Percentiles rank a stretch among this genome's conserved stretches.
Evolutionary conservation across 2,797 vertebrate genomes (phyloP).

Genomic region (Gymnocypris eckloni): DNA sequence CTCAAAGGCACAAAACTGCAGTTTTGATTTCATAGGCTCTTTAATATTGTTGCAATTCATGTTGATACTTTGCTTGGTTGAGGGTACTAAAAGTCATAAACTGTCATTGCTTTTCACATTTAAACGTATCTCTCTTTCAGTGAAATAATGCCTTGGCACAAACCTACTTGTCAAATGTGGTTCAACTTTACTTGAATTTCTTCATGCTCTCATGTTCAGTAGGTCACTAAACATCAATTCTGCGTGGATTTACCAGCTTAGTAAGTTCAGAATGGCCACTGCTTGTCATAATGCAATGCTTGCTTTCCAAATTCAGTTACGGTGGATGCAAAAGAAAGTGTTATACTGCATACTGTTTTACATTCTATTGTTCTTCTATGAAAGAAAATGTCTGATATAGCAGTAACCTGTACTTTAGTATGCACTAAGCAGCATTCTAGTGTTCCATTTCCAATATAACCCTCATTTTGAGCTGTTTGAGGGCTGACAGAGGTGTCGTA

Average conservation of each 20-base stretch:
- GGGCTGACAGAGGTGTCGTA: background rate
- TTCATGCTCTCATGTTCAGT: slow-evolving; percentile 30
- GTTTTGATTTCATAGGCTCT: background rate
- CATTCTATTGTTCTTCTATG: background rate
- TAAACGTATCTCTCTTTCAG: slow-evolving; percentile 11
- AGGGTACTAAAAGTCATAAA: slow-evolving; percentile 42
- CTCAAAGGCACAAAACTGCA: background rate
- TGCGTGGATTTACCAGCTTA: background rate
- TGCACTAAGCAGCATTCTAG: background rate
- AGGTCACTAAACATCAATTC: background rate
- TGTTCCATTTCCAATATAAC: background rate
- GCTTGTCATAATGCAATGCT: background rate
- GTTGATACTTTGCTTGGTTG: background rate
- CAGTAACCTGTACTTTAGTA: background rate
- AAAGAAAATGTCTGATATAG: background rate
- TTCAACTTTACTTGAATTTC: slow-evolving; percentile 50
- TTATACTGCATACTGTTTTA: background rate
- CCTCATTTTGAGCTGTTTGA: slow-evolving; percentile 1
- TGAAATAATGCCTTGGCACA: slow-evolving; percentile 17
- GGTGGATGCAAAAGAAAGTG: background rate
- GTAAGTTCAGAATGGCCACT: background rate
- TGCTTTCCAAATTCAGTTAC: background rate
- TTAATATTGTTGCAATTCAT: background rate
- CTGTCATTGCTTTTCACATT: slow-evolving; percentile 14
- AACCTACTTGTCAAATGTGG: slow-evolving; percentile 10